Evolutionary conservation across 2,113 vertebrate species (phyloP), one percentile per base, ranked within the genome.

Genomic region (Acrocephalus arundinaceus): DNA sequence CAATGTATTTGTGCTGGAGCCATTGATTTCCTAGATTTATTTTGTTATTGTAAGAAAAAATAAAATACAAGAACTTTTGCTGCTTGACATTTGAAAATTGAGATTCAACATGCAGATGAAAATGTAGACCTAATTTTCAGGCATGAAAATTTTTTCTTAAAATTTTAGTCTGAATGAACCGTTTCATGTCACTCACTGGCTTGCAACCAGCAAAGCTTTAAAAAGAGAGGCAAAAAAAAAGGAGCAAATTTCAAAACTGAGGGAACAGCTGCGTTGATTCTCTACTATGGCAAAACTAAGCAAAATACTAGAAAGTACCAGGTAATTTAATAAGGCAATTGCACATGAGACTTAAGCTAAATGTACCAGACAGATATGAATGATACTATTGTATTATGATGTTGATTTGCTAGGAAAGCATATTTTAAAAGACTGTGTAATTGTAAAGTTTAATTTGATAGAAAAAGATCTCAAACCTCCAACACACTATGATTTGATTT

Each of bases 241-340:
- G 17, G n/a, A 49, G 51, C 1, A 6, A 58, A 74, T 85, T 85
- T 91, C 58, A 82, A 83, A 51, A 43, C 55, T 75, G 39, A 72
- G 80, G 17, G 41, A 96, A 93, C 91, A 96, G 96, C 95, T 97
- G 95, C 85, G 48, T 16, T 90, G 28, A 23, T 90, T 94, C 57
- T 77, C 17, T 85, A 25, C 52, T 74, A 20, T 7, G 46, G 67
- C 59, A 94, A 65, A 96, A 57, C 77, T 93, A 90, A 96, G 63
- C 73, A 93, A 96, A 97, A 83, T 85, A 66, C 41, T 85, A 92
- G 70, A 95, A 51, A 83, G 22, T 25, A 72, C 31, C 79, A 94
- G 85, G 85, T 94, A 96, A 92, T 97, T 97, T 95, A 94, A 95
- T 94, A 90, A 96, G n/a, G 66, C 58, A 84, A 58, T 59, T 72